Percentiles rank a stretch among this genome's conserved stretches.
These are phyloP conservation scores for Oncorhynchus gorbuscha DNA, from an alignment of 2,113 vertebrate species.

Conservation along the genomic window DNA sequence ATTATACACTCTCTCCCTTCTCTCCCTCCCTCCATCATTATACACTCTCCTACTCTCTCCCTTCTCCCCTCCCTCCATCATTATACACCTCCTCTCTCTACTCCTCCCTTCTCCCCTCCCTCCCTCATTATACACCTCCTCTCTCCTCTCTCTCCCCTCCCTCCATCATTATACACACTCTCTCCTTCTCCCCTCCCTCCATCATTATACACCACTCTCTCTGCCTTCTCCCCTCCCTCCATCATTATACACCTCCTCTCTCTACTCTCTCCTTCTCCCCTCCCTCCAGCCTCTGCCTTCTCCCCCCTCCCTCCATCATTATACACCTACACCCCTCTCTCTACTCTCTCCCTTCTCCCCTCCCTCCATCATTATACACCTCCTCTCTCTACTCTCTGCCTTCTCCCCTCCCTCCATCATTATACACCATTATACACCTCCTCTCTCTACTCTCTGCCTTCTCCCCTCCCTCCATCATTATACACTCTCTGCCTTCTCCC, in stretches of 20 bases:
- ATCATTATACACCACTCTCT: not conserved
- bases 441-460: too few species aligned
- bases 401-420: not conserved
- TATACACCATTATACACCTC: too few species aligned
- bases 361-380: too few species aligned
- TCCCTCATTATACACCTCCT: too few species aligned
- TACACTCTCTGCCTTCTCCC: too few species aligned
- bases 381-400: too few species aligned
- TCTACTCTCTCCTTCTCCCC: not conserved
- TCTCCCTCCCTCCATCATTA: too few species aligned
- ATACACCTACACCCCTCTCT: conserved; percentile 20
- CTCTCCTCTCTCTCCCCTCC: too few species aligned
- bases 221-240: not conserved
- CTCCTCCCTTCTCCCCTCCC: conserved; percentile 20
- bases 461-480: not conserved
- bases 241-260: conserved; percentile 8
- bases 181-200: conserved; percentile 20
- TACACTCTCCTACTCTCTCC: too few species aligned
- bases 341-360: not conserved
- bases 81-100: not conserved
- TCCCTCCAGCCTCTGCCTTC: not conserved
- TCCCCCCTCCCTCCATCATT: not conserved
- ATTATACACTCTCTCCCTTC: too few species aligned
- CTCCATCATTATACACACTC: not conserved
- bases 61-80: too few species aligned